These are phyloP conservation scores for Hoplostethus atlanticus DNA, from an alignment of 2,797 vertebrate species.

Conservation along the genomic window DNA sequence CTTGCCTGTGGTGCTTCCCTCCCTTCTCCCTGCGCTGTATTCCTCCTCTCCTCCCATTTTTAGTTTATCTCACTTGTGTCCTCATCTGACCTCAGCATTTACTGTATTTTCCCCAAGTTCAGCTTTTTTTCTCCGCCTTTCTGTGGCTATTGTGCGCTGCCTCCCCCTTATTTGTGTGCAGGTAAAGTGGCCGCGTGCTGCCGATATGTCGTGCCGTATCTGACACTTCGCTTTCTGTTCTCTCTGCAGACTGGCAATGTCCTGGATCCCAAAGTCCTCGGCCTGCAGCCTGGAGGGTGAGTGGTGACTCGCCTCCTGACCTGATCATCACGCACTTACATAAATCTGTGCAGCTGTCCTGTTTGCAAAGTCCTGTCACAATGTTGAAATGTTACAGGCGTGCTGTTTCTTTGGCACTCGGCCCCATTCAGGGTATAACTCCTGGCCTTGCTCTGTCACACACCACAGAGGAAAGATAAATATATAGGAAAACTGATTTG, in stretches of 20 bases:
- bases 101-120: conserved; percentile 29
- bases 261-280: conserved; percentile 91
- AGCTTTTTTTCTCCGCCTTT: conserved; percentile 19
- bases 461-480: conserved; percentile 3
- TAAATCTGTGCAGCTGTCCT: conserved; percentile 36
- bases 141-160: conserved; percentile 16
- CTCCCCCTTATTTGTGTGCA: conserved; percentile 18
- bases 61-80: conserved; percentile 66
- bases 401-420: conserved; percentile 23
- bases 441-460: conserved; percentile 15
- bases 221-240: conserved; percentile 56
- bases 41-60: conserved; percentile 49
- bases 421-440: not conserved
- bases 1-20: conserved; percentile 68
- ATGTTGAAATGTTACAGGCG: conserved; percentile 26
- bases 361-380: conserved; percentile 11
- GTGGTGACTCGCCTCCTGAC: conserved; percentile 72
- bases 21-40: conserved; percentile 38
- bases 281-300: conserved; percentile 93
- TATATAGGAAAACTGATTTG: conserved; percentile 10
- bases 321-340: conserved; percentile 50
- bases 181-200: not conserved
- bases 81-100: conserved; percentile 45
- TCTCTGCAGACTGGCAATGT: conserved; percentile 87
- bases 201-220: conserved; percentile 14